phyloP scores from a whole-genome alignment of 2,113 vertebrate genomes.

The Eptatretus burgeri region DNA sequence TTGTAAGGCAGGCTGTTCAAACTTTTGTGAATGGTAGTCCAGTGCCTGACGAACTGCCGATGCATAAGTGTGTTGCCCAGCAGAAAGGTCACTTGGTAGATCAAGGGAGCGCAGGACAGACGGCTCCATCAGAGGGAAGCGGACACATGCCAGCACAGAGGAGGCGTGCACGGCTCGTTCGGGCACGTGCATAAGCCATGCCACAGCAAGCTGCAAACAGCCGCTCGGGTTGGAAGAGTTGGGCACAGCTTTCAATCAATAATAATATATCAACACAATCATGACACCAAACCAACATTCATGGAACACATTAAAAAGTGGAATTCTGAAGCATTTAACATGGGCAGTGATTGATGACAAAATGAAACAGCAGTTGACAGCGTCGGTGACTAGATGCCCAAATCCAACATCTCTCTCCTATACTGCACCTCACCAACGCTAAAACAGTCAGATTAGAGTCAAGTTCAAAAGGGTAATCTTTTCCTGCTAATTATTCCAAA shows the following conservation, averaged over 20 bases:
- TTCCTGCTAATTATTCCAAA: too few species aligned
- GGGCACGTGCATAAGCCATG: conserved; percentile 67
- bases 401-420: too few species aligned
- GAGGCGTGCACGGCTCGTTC: conserved; percentile 44
- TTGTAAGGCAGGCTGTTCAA: conserved; percentile 61
- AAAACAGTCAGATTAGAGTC: too few species aligned
- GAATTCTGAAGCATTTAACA: too few species aligned
- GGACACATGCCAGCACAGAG: conserved; percentile 57
- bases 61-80: too few species aligned
- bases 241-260: background rate
- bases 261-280: background rate
- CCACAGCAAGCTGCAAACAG: conserved; percentile 37
- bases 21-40: conserved; percentile 54
- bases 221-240: background rate
- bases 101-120: conserved; percentile 41
- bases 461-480: too few species aligned
- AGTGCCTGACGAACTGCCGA: conserved; percentile 26
- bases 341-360: too few species aligned
- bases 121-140: conserved; percentile 70
- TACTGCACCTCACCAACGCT: too few species aligned
- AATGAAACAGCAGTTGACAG: too few species aligned
- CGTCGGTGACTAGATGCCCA: too few species aligned
- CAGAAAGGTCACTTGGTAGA: conserved; percentile 23
- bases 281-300: too few species aligned
- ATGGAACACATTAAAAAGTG: too few species aligned